phyloP scores from a whole-genome alignment of 2,113 vertebrate genomes.

The Potamarius usumacintae region DNA sequence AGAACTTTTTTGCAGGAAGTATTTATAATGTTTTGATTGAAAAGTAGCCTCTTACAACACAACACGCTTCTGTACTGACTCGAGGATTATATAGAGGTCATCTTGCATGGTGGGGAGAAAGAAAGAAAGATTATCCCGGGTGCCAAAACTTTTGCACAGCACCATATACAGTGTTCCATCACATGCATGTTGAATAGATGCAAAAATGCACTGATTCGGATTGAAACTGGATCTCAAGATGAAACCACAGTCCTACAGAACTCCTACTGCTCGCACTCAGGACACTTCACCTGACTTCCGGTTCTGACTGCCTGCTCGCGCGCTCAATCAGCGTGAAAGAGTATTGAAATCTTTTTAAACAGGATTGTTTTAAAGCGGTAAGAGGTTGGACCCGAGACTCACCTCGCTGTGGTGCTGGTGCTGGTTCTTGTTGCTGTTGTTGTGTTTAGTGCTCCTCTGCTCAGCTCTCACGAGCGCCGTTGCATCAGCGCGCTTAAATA shows the following conservation, averaged over 20 bases:
- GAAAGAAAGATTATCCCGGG: too few species aligned
- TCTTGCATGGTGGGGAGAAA: too few species aligned
- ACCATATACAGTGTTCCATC: too few species aligned
- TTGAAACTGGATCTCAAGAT: neutral
- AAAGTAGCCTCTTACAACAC: too few species aligned
- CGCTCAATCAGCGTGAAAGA: neutral
- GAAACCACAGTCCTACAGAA: neutral
- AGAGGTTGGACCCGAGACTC: neutral
- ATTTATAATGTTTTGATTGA: too few species aligned
- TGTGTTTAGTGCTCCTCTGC: neutral
- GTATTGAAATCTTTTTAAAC: accelerated
- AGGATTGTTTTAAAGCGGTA: neutral
- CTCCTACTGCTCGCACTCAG: neutral
- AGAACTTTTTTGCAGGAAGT: too few species aligned
- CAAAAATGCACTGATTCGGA: neutral
- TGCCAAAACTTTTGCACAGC: too few species aligned
- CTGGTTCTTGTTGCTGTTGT: too few species aligned
- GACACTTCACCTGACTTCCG: neutral
- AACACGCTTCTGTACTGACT: too few species aligned
- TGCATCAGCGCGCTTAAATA: slow-evolving; percentile 93
- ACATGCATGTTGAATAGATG: too few species aligned
- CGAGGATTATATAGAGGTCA: too few species aligned
- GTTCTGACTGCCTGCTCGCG: neutral
- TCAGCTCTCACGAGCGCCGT: slow-evolving; percentile 53
- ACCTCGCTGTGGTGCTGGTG: neutral